Evolutionary conservation across 1,140 invertebrate genomes (phyloP), one percentile per base, ranked within the genome.

Genomic region (Diorhabda elongata): DNA sequence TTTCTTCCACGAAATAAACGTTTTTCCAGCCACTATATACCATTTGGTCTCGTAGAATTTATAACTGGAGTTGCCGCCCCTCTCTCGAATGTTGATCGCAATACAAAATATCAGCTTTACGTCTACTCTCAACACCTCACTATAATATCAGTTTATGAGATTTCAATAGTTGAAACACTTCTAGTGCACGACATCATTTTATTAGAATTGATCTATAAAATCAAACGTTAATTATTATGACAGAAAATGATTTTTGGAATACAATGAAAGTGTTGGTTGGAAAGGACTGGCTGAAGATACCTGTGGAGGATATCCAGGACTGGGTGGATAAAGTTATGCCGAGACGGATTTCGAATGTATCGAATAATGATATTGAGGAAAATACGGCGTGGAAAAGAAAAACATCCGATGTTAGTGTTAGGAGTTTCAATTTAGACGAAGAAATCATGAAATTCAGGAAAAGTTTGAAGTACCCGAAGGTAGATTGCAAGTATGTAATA

Each of bases 261-360:
- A 65, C 64, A 7, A 65, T 65, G 64, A 65, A 42, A 7, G 47
- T 65, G n/a, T 45, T 65, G 5, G 64, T 65, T 5, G 64, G 26
- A 5, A 65, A 58, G 26, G 64, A 58, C 42, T 65, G 45, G 45
- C 44, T 42, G 7, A 65, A n/a, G 44, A 57, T 41, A 6, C 44
- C 26, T 42, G 58, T 42, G 41, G 64, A 65, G 26, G 64, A 65
- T 42, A 58, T 65, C 11, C 41, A 57, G 9, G 64, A 57, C 52
- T 65, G 64, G 64, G 47, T 65, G 26, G 64, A 65, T 6, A 44
- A 58, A 42, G 7, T 65, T 26, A 9, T 65, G n/a, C 42, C 56
- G n/a, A 57, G 44, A 43, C 11, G 56, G 8, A 7, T 8, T 3
- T 7, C 44, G 5, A 58, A n/a, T 57, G 6, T 43, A 5, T 8